phyloP scores from a whole-genome alignment of 2,113 vertebrate species.

The Platichthys stellatus region DNA sequence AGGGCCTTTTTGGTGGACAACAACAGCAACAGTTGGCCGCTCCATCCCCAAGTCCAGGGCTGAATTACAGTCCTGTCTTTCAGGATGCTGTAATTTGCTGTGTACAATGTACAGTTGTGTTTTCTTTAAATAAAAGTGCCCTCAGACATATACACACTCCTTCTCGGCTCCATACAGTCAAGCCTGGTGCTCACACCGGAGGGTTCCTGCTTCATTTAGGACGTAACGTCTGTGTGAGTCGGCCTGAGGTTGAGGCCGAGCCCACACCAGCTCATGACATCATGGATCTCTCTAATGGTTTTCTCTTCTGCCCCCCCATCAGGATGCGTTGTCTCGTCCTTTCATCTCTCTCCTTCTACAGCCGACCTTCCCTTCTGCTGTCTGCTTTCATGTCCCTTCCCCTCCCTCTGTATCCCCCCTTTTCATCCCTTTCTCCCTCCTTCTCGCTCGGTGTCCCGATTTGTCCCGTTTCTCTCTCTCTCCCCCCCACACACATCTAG shows the following conservation, averaged over 20 bases:
- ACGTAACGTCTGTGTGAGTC: slow-evolving; percentile 25
- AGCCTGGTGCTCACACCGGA: neutral
- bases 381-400: neutral
- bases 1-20: too few species aligned
- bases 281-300: slow-evolving; percentile 27
- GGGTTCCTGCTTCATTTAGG: slow-evolving; percentile 15
- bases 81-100: too few species aligned
- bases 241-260: slow-evolving; percentile 25
- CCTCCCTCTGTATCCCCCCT: neutral
- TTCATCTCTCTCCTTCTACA: slow-evolving; percentile 5
- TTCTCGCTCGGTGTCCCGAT: neutral
- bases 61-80: too few species aligned
- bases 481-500: neutral
- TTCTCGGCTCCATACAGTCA: too few species aligned
- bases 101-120: too few species aligned
- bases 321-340: neutral
- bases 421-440: neutral
- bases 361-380: neutral
- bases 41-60: too few species aligned
- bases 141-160: too few species aligned
- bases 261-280: slow-evolving; percentile 48
- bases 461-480: neutral
- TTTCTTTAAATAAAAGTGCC: too few species aligned
- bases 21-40: too few species aligned
- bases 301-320: slow-evolving; percentile 22